phyloP scores from a whole-genome alignment of 2,113 vertebrate genomes.

The Apaloderma vittatum region DNA sequence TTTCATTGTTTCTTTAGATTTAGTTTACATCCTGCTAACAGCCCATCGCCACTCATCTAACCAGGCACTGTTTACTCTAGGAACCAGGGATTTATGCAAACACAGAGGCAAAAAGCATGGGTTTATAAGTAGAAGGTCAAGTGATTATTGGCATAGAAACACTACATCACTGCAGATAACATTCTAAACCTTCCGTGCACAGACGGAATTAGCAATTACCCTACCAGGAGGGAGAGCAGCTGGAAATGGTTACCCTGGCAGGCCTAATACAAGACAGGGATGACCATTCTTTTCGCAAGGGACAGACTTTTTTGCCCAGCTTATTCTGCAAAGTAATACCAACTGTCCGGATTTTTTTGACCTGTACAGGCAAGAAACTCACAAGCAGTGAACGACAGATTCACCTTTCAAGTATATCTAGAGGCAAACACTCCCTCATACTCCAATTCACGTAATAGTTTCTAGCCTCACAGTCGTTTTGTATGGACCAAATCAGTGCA shows the following conservation, averaged over 20 bases:
- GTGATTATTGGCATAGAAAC: background rate
- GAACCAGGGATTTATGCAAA: background rate
- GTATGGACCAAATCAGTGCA: background rate
- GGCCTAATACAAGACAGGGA: fast-evolving
- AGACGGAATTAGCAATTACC: background rate
- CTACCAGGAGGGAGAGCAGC: background rate
- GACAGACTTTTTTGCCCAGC: background rate
- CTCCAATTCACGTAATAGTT: fast-evolving
- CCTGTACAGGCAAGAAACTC: background rate
- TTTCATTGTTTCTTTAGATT: background rate
- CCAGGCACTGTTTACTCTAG: background rate
- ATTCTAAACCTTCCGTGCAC: fast-evolving
- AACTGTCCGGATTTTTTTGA: fast-evolving
- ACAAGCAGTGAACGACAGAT: background rate
- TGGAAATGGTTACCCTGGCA: background rate
- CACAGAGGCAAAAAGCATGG: background rate
- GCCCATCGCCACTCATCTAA: background rate
- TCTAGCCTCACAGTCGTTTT: background rate
- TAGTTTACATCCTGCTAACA: background rate
- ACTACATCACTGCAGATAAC: background rate
- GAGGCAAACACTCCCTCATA: background rate
- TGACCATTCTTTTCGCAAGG: background rate
- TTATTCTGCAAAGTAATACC: background rate
- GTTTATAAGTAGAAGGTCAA: background rate
- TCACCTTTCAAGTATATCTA: background rate